phyloP scores from a whole-genome alignment of 2,113 vertebrate genomes.

The Boleophthalmus pectinirostris region DNA sequence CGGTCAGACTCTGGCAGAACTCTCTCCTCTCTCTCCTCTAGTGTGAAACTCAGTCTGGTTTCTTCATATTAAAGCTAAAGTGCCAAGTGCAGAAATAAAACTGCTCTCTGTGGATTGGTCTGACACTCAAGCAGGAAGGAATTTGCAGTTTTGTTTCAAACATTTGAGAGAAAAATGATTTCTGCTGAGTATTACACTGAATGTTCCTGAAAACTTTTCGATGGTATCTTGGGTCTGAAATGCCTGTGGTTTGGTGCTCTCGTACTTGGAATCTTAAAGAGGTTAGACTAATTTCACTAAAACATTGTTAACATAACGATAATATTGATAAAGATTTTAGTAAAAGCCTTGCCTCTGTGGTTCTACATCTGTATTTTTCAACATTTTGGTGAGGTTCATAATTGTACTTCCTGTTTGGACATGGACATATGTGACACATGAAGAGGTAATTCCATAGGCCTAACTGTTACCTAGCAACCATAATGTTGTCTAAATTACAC shows the following conservation, averaged over 20 bases:
- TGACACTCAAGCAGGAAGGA: conserved; percentile 37
- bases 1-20: no score
- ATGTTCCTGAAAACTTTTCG: conserved; percentile 26
- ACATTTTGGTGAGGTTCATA: no score
- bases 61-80: conserved; percentile 44
- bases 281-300: no score
- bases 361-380: no score
- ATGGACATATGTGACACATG: no score
- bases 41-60: conserved; percentile 35
- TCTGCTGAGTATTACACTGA: conserved; percentile 48
- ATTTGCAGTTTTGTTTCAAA: conserved; percentile 17
- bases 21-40: neutral
- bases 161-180: conserved; percentile 6
- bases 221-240: conserved; percentile 25
- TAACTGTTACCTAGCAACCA: no score
- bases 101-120: conserved; percentile 42
- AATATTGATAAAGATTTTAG: no score
- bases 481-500: no score
- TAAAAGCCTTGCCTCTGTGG: no score
- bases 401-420: no score
- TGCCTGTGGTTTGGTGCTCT: conserved; percentile 37
- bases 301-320: no score
- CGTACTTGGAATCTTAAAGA: conserved; percentile 20
- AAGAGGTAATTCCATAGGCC: no score
- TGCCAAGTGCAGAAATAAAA: conserved; percentile 52